Evolutionary conservation across 2,113 vertebrate genomes (phyloP).

Genomic region (Uria aalge): DNA sequence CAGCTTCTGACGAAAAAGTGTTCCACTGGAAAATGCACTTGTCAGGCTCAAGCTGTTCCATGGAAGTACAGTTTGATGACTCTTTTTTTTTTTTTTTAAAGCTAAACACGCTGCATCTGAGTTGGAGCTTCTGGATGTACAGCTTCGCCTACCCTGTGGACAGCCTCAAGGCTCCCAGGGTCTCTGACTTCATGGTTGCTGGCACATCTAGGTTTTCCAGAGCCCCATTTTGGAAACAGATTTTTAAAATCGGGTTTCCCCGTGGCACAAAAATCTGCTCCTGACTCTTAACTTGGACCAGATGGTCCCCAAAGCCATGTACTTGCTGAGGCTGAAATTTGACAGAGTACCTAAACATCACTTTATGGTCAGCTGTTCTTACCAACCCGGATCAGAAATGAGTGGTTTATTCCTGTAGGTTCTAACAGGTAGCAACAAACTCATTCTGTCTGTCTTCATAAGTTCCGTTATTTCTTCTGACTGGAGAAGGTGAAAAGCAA

Average conservation of each 20-base stretch:
- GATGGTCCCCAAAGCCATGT: background rate
- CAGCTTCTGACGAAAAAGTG: background rate
- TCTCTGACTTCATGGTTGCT: background rate
- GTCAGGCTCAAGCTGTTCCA: slow-evolving; percentile 25
- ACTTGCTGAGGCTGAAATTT: background rate
- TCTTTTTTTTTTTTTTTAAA: background rate
- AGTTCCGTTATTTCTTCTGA: slow-evolving; percentile 40
- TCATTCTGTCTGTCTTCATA: slow-evolving; percentile 20
- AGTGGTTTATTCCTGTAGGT: slow-evolving; percentile 2
- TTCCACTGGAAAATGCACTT: slow-evolving; percentile 60
- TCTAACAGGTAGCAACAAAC: slow-evolving; percentile 45
- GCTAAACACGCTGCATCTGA: accelerated
- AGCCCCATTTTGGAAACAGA: background rate
- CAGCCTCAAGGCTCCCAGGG: background rate
- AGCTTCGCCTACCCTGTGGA: background rate
- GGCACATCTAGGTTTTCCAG: background rate
- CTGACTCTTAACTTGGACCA: slow-evolving; percentile 12
- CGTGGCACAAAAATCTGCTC: background rate
- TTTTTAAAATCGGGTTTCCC: background rate
- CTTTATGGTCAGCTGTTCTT: background rate
- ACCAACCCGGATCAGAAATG: background rate
- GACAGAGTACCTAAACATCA: background rate
- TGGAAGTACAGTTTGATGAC: background rate
- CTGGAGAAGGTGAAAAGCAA: slow-evolving; percentile 45
- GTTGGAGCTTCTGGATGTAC: background rate